Conservation (phyloP, 2,888 invertebrate species). For the Heteropelma amictum region DNA sequence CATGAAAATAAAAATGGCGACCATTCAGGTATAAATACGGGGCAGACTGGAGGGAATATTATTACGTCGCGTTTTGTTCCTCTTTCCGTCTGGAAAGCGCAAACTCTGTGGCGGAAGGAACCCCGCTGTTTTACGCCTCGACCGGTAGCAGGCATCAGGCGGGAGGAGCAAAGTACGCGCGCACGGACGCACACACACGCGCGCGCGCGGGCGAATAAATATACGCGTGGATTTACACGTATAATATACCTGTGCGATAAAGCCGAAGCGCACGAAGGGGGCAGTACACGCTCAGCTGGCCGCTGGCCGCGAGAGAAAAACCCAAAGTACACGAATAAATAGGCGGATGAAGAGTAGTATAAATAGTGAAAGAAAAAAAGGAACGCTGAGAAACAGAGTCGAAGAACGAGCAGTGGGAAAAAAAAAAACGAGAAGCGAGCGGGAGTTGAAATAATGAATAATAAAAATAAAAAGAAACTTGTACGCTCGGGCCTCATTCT, state of each 20-base stretch:
- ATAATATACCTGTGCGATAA: conserved; percentile 24
- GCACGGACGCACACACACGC: background rate
- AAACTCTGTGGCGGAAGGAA: conserved; percentile 36
- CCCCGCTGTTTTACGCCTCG: conserved; percentile 58
- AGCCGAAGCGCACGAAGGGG: conserved; percentile 38
- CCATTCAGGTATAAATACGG: background rate
- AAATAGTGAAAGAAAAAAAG: conserved; percentile 51
- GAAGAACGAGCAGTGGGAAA: conserved; percentile 29
- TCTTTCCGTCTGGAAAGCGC: conserved; percentile 37
- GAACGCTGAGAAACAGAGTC: conserved; percentile 30
- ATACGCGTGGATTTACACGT: too few relatives aligned
- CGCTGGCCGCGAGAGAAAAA: conserved; percentile 42
- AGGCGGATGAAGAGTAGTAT: conserved; percentile 34
- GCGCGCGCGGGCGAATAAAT: background rate
- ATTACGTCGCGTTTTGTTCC: conserved; percentile 8
- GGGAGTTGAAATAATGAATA: conserved; percentile 20
- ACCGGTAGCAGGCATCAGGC: conserved; percentile 53
- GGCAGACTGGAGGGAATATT: background rate
- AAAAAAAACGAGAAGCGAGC: conserved; percentile 42
- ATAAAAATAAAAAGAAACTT: conserved; percentile 19
- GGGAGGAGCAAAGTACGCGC: conserved; percentile 9
- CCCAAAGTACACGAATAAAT: conserved; percentile 30
- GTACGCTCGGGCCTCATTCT: conserved; percentile 29
- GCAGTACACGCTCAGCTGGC: conserved; percentile 44
- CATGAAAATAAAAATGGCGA: background rate